phyloP scores from a whole-genome alignment of 2,888 invertebrate species.

The Pteria penguin region DNA sequence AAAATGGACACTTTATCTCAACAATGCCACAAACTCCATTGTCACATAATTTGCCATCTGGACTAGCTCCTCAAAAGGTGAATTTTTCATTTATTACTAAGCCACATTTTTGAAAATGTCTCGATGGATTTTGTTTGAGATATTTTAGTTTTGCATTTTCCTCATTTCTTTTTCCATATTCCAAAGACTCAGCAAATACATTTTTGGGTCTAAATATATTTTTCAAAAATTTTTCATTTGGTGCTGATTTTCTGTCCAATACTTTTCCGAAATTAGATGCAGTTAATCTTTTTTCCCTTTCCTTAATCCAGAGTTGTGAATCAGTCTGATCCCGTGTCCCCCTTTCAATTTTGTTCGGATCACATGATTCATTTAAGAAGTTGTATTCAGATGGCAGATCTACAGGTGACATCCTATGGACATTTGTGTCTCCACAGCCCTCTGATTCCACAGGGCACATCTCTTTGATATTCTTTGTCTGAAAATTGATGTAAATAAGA shows the following conservation, averaged over 20 bases:
- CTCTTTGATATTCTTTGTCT: no score
- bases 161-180: no score
- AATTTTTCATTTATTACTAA: constrained; percentile 40
- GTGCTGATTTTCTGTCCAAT: constrained; percentile 7
- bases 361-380: no score
- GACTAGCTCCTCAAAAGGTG: constrained; percentile 37
- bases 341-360: no score
- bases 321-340: constrained; percentile 9
- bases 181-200: no score
- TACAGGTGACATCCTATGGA: no score
- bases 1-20: constrained; percentile 48
- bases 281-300: constrained; percentile 12
- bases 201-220: constrained; percentile 27
- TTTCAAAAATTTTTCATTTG: constrained; percentile 1
- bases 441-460: no score
- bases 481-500: no score
- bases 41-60: constrained; percentile 45
- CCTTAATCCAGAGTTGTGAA: constrained; percentile 3
- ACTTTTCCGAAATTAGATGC: constrained; percentile 30
- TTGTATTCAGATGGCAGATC: background rate
- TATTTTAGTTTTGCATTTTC: constrained; percentile 31
- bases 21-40: constrained; percentile 34
- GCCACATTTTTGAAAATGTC: constrained; percentile 31
- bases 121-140: constrained; percentile 38
- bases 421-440: no score